phyloP scores from a whole-genome alignment of 2,113 vertebrate species.

The Pelmatolapia mariae region DNA sequence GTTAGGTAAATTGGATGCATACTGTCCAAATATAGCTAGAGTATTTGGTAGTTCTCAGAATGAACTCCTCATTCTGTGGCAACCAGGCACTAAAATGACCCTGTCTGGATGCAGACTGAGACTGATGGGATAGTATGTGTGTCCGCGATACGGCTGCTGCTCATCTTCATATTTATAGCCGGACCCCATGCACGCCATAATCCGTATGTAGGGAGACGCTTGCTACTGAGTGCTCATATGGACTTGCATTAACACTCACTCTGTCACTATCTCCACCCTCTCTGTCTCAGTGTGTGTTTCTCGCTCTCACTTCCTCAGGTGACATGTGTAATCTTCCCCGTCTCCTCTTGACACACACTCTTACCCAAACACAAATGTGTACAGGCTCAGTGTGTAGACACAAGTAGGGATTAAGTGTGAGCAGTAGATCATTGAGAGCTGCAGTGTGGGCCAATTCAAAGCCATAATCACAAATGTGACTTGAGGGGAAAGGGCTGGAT shows the following conservation, averaged over 20 bases:
- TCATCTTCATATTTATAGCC: conserved; percentile 48
- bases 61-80: conserved; percentile 24
- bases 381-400: neutral
- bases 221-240: neutral
- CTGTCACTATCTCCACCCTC: neutral
- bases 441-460: conserved; percentile 26
- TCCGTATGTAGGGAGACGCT: neutral
- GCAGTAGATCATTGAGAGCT: neutral
- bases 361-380: neutral
- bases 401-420: conserved; percentile 41
- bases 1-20: neutral
- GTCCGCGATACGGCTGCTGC: neutral
- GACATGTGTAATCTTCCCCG: neutral
- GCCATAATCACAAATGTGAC: conserved; percentile 15
- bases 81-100: neutral
- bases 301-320: conserved; percentile 21
- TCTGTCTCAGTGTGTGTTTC: neutral
- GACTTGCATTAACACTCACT: neutral
- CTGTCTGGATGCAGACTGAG: conserved; percentile 26
- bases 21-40: conserved; percentile 11
- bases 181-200: conserved; percentile 26
- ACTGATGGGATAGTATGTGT: conserved; percentile 31
- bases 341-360: neutral
- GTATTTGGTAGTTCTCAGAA: neutral
- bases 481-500: neutral